Conservation (phyloP, 2,797 vertebrate genomes). For the Eidolon dupreanum region DNA sequence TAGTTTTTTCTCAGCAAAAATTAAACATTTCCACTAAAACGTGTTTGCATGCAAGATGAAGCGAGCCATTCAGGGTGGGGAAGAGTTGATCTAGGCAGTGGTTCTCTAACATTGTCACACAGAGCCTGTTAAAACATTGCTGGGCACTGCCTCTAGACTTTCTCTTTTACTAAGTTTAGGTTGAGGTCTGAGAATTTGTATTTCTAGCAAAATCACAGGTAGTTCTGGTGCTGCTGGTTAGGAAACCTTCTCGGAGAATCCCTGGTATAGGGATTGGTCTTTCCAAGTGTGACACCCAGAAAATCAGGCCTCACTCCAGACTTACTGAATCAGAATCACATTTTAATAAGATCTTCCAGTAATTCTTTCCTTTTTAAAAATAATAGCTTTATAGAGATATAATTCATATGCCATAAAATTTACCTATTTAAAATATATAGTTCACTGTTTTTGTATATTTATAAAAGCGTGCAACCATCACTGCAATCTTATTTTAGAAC, state of each 20-base stretch:
- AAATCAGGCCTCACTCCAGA: neutral
- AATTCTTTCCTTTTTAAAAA: neutral
- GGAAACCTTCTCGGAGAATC: neutral
- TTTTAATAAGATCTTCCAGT: neutral
- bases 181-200: neutral
- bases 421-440: neutral
- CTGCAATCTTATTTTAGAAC: neutral
- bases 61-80: neutral
- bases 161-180: neutral
- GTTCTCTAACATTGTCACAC: neutral
- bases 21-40: neutral
- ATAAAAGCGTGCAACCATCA: neutral
- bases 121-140: neutral
- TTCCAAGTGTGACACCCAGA: neutral
- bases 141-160: neutral
- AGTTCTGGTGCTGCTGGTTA: neutral
- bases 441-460: neutral
- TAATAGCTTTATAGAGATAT: neutral
- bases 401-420: neutral
- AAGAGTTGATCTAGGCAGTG: too few relatives aligned
- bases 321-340: neutral
- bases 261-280: neutral
- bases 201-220: neutral
- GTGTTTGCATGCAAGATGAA: neutral
- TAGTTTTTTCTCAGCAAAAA: neutral